Conservation (phyloP, 2,797 vertebrate genomes). For the Lagorchestes hirsutus region DNA sequence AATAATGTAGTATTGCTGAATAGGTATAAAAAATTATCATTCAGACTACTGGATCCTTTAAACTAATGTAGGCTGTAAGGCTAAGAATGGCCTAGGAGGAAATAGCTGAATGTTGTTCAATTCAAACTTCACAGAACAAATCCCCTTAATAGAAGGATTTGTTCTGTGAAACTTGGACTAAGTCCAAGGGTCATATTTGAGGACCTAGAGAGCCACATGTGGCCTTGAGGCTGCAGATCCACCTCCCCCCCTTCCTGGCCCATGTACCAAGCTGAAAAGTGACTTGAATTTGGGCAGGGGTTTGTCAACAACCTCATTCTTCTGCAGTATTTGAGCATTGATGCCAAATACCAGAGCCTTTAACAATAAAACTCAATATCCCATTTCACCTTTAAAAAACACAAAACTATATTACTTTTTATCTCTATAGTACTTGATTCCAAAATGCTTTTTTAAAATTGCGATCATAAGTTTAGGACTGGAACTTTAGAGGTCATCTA, state of each 20-base stretch:
- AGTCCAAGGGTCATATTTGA: no score
- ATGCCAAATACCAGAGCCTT: slow-evolving; percentile 31
- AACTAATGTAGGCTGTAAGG: background rate
- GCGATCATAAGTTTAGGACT: background rate
- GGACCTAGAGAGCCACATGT: no score
- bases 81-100: background rate
- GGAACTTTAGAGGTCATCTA: background rate
- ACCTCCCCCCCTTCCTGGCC: background rate
- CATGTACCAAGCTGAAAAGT: slow-evolving; percentile 19
- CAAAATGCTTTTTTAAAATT: background rate
- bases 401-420: background rate
- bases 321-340: slow-evolving; percentile 16
- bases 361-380: slow-evolving; percentile 29
- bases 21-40: background rate
- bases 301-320: background rate
- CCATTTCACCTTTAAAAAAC: background rate
- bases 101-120: background rate
- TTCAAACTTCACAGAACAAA: no score
- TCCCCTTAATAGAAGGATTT: no score
- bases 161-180: no score
- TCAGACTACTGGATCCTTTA: background rate
- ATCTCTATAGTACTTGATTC: background rate
- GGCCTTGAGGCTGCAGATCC: no score
- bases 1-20: background rate
- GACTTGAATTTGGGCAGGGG: slow-evolving; percentile 10